Evolutionary conservation across 2,113 vertebrate species (phyloP).

Genomic region (Tamias sibiricus): DNA sequence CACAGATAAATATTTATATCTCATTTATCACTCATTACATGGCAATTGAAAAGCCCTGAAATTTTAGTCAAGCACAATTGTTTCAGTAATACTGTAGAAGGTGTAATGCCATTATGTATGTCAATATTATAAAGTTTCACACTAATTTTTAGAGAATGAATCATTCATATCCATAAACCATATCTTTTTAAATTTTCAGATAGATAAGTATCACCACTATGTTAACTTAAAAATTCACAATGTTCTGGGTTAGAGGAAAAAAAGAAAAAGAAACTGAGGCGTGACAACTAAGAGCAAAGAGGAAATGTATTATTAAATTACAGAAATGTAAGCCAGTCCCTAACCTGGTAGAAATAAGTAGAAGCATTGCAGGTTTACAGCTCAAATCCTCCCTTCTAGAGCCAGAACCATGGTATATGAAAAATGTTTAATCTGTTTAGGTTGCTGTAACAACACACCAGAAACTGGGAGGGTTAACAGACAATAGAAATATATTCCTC

Average conservation of each 20-base stretch:
- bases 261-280: no score
- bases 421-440: neutral
- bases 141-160: neutral
- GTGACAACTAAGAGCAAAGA: neutral
- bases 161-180: neutral
- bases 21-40: neutral
- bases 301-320: neutral
- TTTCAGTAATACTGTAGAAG: neutral
- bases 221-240: neutral
- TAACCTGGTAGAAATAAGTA: neutral
- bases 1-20: neutral
- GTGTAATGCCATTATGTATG: neutral
- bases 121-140: neutral
- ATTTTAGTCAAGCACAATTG: neutral
- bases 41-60: neutral
- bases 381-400: neutral
- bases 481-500: neutral
- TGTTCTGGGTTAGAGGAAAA: neutral
- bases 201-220: neutral
- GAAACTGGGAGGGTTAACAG: no score
- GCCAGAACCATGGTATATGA: neutral
- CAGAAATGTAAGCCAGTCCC: fast-evolving
- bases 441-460: neutral
- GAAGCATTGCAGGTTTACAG: neutral
- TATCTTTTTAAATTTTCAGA: neutral